phyloP scores from a whole-genome alignment of 2,113 vertebrate species.

The Eidolon helvum region DNA sequence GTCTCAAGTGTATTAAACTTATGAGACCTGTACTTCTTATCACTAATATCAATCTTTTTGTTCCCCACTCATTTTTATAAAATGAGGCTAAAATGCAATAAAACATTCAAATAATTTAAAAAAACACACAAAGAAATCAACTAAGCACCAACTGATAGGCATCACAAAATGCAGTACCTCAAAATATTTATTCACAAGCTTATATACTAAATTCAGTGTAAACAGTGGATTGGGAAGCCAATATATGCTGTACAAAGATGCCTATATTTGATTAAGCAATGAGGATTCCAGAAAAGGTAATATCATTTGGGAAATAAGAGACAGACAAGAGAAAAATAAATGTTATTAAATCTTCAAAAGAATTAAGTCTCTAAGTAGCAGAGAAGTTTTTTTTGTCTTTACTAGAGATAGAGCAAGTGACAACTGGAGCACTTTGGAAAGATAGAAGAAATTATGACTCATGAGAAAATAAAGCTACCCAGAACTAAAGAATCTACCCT shows the following conservation, averaged over 20 bases:
- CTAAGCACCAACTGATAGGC: not conserved
- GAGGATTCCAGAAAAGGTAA: not conserved
- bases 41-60: not conserved
- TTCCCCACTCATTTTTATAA: not conserved
- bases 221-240: not conserved
- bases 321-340: not conserved
- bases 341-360: conserved; percentile 1
- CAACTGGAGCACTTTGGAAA: not conserved
- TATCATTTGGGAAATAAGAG: conserved; percentile 2
- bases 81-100: not conserved
- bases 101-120: conserved; percentile 19
- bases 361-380: not conserved
- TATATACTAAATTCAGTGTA: not conserved
- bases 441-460: not conserved
- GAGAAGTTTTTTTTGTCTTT: not conserved
- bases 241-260: not conserved
- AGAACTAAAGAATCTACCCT: not conserved
- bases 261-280: not conserved
- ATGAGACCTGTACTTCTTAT: not conserved
- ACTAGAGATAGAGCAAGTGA: not conserved
- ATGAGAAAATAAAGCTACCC: not conserved
- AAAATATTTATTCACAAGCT: conserved; percentile 6
- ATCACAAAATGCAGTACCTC: not conserved
- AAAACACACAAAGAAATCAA: not conserved
- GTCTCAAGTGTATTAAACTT: not conserved